phyloP scores from a whole-genome alignment of 2,888 invertebrate species.

The Cantharis rustica region DNA sequence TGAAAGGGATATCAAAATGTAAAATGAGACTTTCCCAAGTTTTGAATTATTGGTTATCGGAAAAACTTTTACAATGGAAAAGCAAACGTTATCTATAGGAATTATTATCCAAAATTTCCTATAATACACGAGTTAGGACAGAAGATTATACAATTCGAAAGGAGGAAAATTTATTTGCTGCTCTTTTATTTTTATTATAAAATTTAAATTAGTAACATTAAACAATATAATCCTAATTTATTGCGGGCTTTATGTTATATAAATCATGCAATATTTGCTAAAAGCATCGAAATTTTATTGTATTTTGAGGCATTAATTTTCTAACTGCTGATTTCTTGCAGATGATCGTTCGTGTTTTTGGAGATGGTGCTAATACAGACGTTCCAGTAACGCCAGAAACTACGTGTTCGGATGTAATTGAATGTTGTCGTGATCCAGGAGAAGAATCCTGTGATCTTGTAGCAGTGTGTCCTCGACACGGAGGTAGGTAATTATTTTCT shows the following conservation, averaged over 20 bases:
- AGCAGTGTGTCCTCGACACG: constrained; percentile 62
- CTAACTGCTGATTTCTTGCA: constrained; percentile 44
- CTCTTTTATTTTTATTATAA: not conserved
- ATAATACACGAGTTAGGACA: not conserved
- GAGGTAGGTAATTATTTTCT: constrained; percentile 54
- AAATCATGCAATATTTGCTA: not conserved
- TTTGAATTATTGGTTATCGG: constrained; percentile 30
- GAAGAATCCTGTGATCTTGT: constrained; percentile 67
- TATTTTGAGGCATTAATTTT: not conserved
- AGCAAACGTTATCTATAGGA: constrained; percentile 16
- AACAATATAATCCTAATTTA: not conserved
- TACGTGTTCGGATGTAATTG: constrained; percentile 66
- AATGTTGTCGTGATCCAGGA: constrained; percentile 70
- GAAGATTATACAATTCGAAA: not conserved
- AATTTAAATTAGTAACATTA: not conserved
- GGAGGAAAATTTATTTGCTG: not conserved
- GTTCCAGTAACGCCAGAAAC: constrained; percentile 70
- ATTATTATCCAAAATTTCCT: constrained; percentile 6
- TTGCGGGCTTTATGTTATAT: not conserved
- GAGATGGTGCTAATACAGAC: constrained; percentile 60
- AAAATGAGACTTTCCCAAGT: constrained; percentile 21
- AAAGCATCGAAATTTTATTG: not conserved
- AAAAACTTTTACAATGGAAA: constrained; percentile 28
- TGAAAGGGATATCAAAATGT: constrained; percentile 23
- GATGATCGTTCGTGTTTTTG: constrained; percentile 72